Evolutionary conservation across 2,113 vertebrate species (phyloP), one percentile per base, ranked within the genome.

Genomic region (Atractosteus spatula): DNA sequence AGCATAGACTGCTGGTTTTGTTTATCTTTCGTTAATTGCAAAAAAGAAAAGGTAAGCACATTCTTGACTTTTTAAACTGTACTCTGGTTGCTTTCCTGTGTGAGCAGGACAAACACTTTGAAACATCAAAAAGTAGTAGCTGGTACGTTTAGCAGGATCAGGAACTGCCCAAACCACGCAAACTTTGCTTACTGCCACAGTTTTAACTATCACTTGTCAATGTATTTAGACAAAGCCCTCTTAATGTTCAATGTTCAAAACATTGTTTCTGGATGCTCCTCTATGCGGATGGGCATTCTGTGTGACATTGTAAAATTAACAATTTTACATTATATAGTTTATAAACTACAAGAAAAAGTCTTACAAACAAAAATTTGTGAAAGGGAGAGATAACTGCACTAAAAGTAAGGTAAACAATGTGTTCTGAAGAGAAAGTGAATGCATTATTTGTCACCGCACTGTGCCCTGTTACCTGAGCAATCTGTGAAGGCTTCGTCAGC

Each of bases 371-470:
- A 87, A 80, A 82, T 75, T 85, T 82, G 80, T 82, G 17, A 72
- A 83, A 78, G 83, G 86, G 84, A 85, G 81, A 89, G 86, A 88
- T 87, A 89, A 85, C 86, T 78, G 88, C 12, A 83, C 80, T n/a
- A 59, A 45, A 77, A 51, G 84, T 83, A 88, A 89, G 88, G 89
- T 88, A 89, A 89, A 89, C 86, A 84, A 88, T 82, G 82, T 82
- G 88, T 85, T 83, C 87, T 87, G 80, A 81, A 82, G 82, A 87
- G 84, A 83, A 70, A 73, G 17, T 67, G 14, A 41, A 79, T 82
- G 88, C 82, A 83, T 43, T 55, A 54, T 67, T 64, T 62, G 29
- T 43, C 41, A 41, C 55, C 16, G 57, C 64, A 62, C 45, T 62
- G 70, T 63, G 57, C 70, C 70, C 74, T 55, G 70, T 68, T 55